A percentile compares a stretch with the other conserved stretches of the same genome.
phyloP scores from a whole-genome alignment of 2,113 vertebrate species.

The Ctenomys sociabilis region DNA sequence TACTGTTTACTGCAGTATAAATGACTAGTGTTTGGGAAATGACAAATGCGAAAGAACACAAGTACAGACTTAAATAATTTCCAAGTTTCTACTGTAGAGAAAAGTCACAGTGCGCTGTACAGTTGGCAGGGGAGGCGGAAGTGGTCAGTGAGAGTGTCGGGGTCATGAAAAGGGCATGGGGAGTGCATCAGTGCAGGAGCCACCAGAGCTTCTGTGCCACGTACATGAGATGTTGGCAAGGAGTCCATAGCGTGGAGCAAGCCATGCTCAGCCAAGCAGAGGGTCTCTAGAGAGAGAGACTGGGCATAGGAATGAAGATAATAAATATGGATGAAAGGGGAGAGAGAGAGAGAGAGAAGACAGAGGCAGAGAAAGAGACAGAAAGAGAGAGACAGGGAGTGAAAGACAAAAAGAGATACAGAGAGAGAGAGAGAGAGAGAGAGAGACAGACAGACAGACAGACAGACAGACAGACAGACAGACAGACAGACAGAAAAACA shows the following conservation, averaged over 20 bases:
- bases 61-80: conserved; percentile 58
- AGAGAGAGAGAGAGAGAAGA: rapidly evolving
- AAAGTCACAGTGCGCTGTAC: conserved; percentile 30
- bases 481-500: background rate
- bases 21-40: conserved; percentile 80
- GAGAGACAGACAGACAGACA: background rate
- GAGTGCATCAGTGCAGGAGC: background rate
- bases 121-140: background rate
- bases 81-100: conserved; percentile 51
- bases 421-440: rapidly evolving
- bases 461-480: background rate
- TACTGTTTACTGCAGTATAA: conserved; percentile 85
- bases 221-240: background rate
- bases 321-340: background rate
- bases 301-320: background rate
- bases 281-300: background rate
- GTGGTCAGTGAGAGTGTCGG: background rate
- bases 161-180: background rate
- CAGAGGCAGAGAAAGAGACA: background rate
- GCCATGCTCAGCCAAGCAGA: background rate
- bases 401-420: rapidly evolving
- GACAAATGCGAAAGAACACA: conserved; percentile 71
- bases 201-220: background rate
- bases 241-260: background rate
- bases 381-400: too few relatives aligned